phyloP scores from a whole-genome alignment of 2,113 vertebrate genomes.

The Loxodonta africana region DNA sequence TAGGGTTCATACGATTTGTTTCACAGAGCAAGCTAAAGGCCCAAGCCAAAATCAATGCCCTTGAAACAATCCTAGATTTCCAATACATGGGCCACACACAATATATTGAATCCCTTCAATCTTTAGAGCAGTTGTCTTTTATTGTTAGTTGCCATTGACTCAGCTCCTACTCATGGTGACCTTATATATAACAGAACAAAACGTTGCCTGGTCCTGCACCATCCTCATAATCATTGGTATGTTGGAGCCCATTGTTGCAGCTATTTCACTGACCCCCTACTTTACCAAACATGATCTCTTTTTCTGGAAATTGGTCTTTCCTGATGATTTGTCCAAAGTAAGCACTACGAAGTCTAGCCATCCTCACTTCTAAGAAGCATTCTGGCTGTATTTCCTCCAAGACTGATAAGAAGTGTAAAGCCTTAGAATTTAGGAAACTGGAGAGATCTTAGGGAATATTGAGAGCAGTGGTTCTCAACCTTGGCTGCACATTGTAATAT shows the following conservation, averaged over 20 bases:
- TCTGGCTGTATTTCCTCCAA: not conserved
- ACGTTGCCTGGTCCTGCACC: not conserved
- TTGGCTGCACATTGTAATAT: not conserved
- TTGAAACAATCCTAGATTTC: not conserved
- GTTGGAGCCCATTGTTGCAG: not conserved
- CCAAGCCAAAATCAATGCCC: not conserved
- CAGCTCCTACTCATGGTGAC: not conserved
- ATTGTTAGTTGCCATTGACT: not conserved
- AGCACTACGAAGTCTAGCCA: not conserved
- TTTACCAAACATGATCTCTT: not conserved
- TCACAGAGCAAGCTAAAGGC: not conserved
- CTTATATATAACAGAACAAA: not conserved
- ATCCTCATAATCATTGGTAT: not conserved
- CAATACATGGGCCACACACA: not conserved
- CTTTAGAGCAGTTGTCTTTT: not conserved
- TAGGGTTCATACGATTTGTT: not conserved
- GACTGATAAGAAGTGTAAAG: too few relatives aligned
- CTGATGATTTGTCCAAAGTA: not conserved
- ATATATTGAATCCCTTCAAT: not conserved
- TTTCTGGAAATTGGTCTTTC: not conserved
- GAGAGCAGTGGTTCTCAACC: not conserved
- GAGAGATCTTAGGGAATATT: not conserved
- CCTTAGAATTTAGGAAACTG: not conserved
- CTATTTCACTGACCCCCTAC: not conserved
- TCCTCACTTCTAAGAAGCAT: not conserved